Base-by-base conservation (phyloP, 2,797 vertebrate species). In the Acipenser oxyrinchus region DNA sequence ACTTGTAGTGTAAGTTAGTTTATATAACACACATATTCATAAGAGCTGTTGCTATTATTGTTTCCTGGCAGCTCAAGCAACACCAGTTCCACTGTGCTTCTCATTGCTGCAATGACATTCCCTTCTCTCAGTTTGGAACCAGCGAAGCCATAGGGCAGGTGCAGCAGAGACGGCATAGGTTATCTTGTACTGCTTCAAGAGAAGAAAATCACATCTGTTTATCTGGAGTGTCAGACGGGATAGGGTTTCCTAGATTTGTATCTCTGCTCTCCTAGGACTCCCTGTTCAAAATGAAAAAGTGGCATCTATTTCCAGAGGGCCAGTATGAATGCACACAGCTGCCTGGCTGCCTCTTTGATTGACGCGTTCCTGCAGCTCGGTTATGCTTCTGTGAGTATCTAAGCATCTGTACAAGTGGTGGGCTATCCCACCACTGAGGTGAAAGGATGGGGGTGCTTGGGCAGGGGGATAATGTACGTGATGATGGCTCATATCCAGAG, bases 161-260 rank as follows among this genome's bases (percentile, higher is more conserved):
- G 88, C 82, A 79, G 70, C 72, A 75, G 71, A 59, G 68, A 18
- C 71, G 75, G 76, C 72, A 74, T 84, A 83, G 83, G 86, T 91
- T 92, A 90, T 92, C 87, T 85, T 72, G 77, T 80, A 77, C 78
- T 78, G 69, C 72, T 71, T 63, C 60, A 71, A 73, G 70, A 79
- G 63, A 64, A 72, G 74, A 86, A 78, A 78, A 81, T 80, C 81
- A 90, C 87, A 91, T 90, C 87, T 93, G 86, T 91, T 93, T 90
- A 88, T 86, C 86, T 84, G 77, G 69, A 68, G 76, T 78, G 79
- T 74, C 18, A 74, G 73, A 72, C 68, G 80, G 84, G 88, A 84
- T 85, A 90, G 88, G 84, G 74, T 92, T 95, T 91, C 90, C 81
- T 49, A 77, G 81, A 88, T 90, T 83, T 85, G 79, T 89, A 87